Conservation (phyloP, 37 sponge, comb jelly and placozoan genomes). For the Beroe forskalii region DNA sequence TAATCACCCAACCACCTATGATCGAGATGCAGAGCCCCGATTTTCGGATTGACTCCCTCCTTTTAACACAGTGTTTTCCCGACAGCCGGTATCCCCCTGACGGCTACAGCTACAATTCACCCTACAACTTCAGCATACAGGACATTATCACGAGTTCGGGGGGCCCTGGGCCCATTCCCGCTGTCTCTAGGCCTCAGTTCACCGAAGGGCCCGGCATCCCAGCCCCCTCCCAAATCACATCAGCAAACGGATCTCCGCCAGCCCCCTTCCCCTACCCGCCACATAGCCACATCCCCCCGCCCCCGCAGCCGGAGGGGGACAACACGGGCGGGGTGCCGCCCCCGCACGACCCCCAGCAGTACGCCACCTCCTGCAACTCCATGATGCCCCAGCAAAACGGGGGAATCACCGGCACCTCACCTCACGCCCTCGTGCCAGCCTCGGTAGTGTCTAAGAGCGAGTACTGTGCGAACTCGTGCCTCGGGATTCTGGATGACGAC, state of each 20-base stretch:
- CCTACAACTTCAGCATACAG: conserved; percentile 33
- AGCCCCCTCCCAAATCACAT: background rate
- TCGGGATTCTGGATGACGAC: conserved; percentile 19
- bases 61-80: background rate
- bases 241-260: background rate
- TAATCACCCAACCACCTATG: background rate
- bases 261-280: conserved; percentile 10
- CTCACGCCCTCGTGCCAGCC: background rate
- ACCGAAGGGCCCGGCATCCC: background rate
- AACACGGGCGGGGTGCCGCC: background rate
- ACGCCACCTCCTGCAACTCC: conserved; percentile 5
- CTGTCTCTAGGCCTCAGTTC: background rate
- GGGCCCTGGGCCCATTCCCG: conserved; percentile 19
- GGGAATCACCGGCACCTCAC: background rate
- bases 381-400: conserved; percentile 2
- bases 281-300: conserved; percentile 22
- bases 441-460: background rate
- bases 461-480: conserved; percentile 13
- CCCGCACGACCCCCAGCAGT: background rate
- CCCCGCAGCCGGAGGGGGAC: conserved; percentile 1
- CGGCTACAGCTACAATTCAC: conserved; percentile 27
- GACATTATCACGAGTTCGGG: conserved; percentile 25
- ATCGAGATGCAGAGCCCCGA: conserved; percentile 44
- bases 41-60: conserved; percentile 14
- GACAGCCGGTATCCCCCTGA: conserved; percentile 24